A percentile compares a stretch with the other conserved stretches of the same genome.
Conservation (phyloP, 2,888 invertebrate genomes). For the Abscondita cerata region DNA sequence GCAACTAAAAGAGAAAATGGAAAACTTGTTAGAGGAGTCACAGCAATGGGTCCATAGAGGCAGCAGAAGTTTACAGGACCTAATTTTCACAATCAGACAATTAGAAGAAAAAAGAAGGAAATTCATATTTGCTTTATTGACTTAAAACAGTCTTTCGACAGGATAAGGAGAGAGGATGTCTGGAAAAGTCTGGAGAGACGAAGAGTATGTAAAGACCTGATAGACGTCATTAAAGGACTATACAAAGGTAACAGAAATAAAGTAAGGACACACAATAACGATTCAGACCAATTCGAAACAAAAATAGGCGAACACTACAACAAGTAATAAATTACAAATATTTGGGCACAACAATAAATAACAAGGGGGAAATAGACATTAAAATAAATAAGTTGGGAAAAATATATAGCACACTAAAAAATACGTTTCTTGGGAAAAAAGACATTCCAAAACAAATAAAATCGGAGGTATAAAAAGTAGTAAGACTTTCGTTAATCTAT, state of each 20-base stretch:
- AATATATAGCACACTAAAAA: conserved; percentile 12
- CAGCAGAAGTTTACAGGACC: conserved; percentile 6
- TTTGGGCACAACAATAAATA: conserved; percentile 15
- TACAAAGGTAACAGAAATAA: conserved; percentile 18
- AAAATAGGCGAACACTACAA: background rate
- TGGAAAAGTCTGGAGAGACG: conserved; percentile 9
- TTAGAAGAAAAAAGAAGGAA: conserved; percentile 16
- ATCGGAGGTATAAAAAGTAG: conserved; percentile 12
- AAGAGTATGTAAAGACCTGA: conserved; percentile 10
- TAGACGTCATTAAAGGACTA: conserved; percentile 11
- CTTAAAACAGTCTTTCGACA: background rate
- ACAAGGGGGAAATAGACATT: background rate
- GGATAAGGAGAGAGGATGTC: conserved; percentile 1
- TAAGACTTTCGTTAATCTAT: conserved; percentile 15
- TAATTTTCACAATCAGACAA: conserved; percentile 16
- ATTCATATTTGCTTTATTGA: background rate
- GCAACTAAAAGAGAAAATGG: conserved; percentile 13
- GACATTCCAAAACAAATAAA: conserved; percentile 11
- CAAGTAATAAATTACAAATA: conserved; percentile 6
- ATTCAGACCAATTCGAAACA: conserved; percentile 10
- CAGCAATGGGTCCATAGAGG: conserved; percentile 8
- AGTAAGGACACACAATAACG: conserved; percentile 13
- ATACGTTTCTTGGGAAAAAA: conserved; percentile 11
- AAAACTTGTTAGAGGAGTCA: conserved; percentile 9
- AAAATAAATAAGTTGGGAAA: background rate